Base-by-base conservation (phyloP, 2,888 invertebrate genomes). In the Nezara viridula region DNA sequence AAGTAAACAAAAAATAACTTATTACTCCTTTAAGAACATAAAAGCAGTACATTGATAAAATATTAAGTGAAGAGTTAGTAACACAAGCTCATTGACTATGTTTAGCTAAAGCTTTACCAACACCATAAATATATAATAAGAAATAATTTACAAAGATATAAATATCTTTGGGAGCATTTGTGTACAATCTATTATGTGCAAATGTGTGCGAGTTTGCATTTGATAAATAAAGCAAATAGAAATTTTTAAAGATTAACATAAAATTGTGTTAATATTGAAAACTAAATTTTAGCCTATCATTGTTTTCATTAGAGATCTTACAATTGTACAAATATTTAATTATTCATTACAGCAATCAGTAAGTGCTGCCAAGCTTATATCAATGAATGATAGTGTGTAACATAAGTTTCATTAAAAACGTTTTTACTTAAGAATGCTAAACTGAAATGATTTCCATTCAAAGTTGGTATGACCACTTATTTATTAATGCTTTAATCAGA, bases 41-140 rank as follows among this genome's bases (percentile, higher is more conserved):
- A 66, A 66, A 66, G 66, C 32, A 66, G 60, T 27, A 27, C 14
- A 27, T 27, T 27, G 27, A 60, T 5, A 55, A n/a, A n/a, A 60
- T 60, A 60, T 60, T 60, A 32, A 66, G 66, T 66, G 66, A 66
- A 19, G 32, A 66, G 66, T 66, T 66, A 66, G 66, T 66, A 37
- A 66, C 32, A 66, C 6, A 66, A 66, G 32, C 66, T 32, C 66
- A 66, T 66, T 32, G 19, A 66, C 32, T 19, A 66, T 4, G 66
- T 66, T 66, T 32, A 66, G 21, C 66, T 32, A 66, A 19, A 6
- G 6, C 32, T 66, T 19, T 32, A 66, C 66, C 66, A 32, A 32
- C 66, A 66, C 66, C 66, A 66, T 32, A 32, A 66, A 66, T 2
- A 66, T 32, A 66, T 32, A 32, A 66, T 27, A 60, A 4, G 19